Percentiles rank a stretch among this genome's conserved stretches.
phyloP scores from a whole-genome alignment of 2,113 vertebrate genomes.

The Cygnus atratus region DNA sequence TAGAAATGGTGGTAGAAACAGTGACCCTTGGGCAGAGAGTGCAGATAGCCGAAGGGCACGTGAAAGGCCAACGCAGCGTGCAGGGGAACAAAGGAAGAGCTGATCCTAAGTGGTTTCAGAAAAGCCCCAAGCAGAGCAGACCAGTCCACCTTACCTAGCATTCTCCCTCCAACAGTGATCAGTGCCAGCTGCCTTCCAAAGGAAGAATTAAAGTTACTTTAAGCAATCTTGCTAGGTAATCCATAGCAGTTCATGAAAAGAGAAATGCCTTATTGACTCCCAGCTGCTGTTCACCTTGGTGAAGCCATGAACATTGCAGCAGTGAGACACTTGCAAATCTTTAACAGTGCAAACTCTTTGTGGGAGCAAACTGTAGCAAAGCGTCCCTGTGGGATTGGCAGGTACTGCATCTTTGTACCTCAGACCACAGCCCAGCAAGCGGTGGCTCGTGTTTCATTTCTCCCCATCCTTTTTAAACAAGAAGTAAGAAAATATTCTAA shows the following conservation, averaged over 20 bases:
- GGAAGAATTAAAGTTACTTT: not conserved
- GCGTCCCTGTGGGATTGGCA: rapidly evolving
- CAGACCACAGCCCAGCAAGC: not conserved
- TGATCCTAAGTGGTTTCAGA: rapidly evolving
- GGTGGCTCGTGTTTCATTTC: not conserved
- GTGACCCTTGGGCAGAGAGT: not conserved
- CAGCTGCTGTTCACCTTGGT: not conserved
- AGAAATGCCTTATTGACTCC: not conserved
- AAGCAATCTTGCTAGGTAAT: not conserved
- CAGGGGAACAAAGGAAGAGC: not conserved
- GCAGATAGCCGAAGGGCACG: not conserved
- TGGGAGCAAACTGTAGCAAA: not conserved
- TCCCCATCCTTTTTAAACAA: not conserved
- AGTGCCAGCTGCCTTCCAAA: not conserved
- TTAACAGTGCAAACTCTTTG: not conserved
- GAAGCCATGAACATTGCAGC: not conserved
- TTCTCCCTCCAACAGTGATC: not conserved
- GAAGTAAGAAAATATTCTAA: not conserved
- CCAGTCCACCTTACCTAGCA: not conserved
- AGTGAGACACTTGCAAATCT: not conserved
- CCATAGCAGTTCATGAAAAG: not conserved
- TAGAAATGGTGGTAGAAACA: not conserved
- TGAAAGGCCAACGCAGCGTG: rapidly evolving
- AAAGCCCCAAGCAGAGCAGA: not conserved
- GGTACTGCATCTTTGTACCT: not conserved